A percentile compares a stretch with the other conserved stretches of the same genome.
Evolutionary conservation across 2,888 invertebrate species (phyloP).

Genomic region (Hyles lineata): DNA sequence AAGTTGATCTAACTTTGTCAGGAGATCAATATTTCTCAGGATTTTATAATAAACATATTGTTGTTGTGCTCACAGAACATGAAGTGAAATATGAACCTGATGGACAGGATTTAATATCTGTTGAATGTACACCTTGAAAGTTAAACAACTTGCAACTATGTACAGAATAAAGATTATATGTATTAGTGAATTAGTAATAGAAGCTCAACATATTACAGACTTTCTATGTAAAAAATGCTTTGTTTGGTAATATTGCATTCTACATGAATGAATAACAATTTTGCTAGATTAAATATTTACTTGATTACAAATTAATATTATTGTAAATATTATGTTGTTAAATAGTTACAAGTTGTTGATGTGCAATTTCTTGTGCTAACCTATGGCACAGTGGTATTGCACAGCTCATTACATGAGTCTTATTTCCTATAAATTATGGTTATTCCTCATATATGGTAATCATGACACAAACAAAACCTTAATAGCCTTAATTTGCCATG

Average conservation of each 20-base stretch:
- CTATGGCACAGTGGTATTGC: not conserved
- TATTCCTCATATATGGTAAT: not conserved
- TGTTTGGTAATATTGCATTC: not conserved
- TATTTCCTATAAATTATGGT: slow-evolving; percentile 17
- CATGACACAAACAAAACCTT: not conserved
- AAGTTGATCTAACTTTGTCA: too few species aligned
- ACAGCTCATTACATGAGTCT: slow-evolving; percentile 13
- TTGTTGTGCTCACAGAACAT: too few species aligned
- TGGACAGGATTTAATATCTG: not conserved
- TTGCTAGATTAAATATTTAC: not conserved
- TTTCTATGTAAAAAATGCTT: too few species aligned
- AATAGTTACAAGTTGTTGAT: slow-evolving; percentile 18
- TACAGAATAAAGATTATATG: not conserved
- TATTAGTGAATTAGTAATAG: not conserved
- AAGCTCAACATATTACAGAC: not conserved
- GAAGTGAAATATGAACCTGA: too few species aligned
- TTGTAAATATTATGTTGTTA: not conserved
- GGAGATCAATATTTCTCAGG: too few species aligned
- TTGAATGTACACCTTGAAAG: not conserved
- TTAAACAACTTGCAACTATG: slow-evolving; percentile 11
- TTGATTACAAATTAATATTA: not conserved
- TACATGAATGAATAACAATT: not conserved
- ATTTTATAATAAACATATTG: too few species aligned
- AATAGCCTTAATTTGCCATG: not conserved
- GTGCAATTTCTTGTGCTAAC: not conserved